Percentiles rank a stretch among this genome's conserved stretches.
These are phyloP conservation scores for Dryoscopus gambensis DNA, from an alignment of 2,113 vertebrate species.

Conservation along the genomic window DNA sequence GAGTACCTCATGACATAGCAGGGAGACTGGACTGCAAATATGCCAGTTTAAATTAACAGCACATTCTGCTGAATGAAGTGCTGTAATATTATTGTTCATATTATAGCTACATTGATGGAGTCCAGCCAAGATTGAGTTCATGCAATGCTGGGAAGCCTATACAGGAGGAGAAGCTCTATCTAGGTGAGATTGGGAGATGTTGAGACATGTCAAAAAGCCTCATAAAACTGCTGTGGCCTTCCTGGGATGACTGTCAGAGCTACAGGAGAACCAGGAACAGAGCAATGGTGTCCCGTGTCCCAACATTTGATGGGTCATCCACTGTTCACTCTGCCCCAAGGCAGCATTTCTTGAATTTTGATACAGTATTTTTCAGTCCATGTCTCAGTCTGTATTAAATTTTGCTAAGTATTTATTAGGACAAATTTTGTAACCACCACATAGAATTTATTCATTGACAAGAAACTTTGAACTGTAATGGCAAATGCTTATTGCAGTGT, in stretches of 20 bases:
- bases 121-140: not conserved
- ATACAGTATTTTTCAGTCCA: not conserved
- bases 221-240: not conserved
- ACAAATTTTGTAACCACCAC: not conserved
- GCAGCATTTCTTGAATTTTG: not conserved
- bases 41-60: not conserved
- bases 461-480: conserved; percentile 11
- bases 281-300: not conserved
- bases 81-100: not conserved
- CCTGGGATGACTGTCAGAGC: not conserved
- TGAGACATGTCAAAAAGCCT: not conserved
- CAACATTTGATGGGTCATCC: not conserved
- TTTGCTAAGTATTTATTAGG: not conserved
- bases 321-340: not conserved
- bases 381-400: not conserved
- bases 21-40: not conserved
- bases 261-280: not conserved
- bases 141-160: not conserved
- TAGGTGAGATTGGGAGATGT: not conserved
- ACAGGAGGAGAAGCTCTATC: not conserved
- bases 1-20: not conserved
- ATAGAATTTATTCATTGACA: not conserved
- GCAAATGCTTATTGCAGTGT: conserved; percentile 20
- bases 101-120: not conserved
- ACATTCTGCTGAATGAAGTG: not conserved